Percentiles rank a stretch among this genome's conserved stretches.
These are phyloP conservation scores for Mobula birostris DNA, from an alignment of 2,113 vertebrate species.

Conservation along the genomic window DNA sequence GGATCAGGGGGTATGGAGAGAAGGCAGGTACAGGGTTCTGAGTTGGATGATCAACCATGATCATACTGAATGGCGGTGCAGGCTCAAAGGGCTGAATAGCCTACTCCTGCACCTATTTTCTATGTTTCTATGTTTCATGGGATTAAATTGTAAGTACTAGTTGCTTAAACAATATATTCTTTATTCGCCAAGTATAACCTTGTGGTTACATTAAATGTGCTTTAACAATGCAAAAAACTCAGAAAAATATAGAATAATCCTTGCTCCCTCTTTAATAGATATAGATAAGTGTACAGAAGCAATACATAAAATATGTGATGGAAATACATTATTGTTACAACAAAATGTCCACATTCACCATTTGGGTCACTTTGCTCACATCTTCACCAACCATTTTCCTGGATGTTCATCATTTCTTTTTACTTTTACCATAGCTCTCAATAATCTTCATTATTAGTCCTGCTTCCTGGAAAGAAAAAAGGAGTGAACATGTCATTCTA, in stretches of 20 bases:
- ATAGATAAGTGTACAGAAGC: slow-evolving; percentile 40
- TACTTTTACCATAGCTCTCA: slow-evolving; percentile 62
- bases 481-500: rapidly evolving
- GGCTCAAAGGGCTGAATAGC: too few relatives aligned
- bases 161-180: slow-evolving; percentile 45
- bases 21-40: too few relatives aligned
- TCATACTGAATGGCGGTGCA: too few relatives aligned
- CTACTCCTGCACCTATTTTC: too few relatives aligned
- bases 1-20: too few relatives aligned
- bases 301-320: slow-evolving; percentile 40
- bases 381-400: background rate
- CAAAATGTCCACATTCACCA: slow-evolving; percentile 35
- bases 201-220: slow-evolving; percentile 35
- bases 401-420: slow-evolving; percentile 50
- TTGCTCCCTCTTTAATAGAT: slow-evolving; percentile 36
- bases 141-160: slow-evolving; percentile 25
- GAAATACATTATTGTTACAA: slow-evolving; percentile 40
- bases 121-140: too few relatives aligned
- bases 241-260: slow-evolving; percentile 42
- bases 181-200: slow-evolving; percentile 47
- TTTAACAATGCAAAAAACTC: slow-evolving; percentile 40
- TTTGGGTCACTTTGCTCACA: slow-evolving; percentile 29
- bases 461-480: slow-evolving; percentile 57
- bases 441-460: slow-evolving; percentile 67
- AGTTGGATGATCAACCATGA: too few relatives aligned